These are phyloP conservation scores for Lerista edwardsae DNA, from an alignment of 2,797 vertebrate species.

Conservation along the genomic window DNA sequence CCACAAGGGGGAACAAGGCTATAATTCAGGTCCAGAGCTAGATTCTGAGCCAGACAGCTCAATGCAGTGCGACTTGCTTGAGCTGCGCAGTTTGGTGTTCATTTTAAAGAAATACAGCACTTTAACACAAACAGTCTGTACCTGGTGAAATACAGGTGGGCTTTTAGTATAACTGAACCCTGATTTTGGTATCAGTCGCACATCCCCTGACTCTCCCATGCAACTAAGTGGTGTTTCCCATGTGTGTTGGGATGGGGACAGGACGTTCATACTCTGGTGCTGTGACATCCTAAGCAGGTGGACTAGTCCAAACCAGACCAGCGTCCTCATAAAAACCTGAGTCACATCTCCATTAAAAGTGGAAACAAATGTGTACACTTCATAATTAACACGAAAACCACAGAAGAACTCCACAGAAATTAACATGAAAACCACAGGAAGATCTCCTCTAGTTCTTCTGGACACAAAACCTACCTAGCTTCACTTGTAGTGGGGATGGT, in stretches of 20 bases:
- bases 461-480: conserved; percentile 87
- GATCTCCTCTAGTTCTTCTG: not conserved
- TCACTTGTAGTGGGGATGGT: conserved; percentile 94
- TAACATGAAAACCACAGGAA: not conserved
- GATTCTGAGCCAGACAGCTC: not conserved
- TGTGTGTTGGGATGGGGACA: too few species aligned
- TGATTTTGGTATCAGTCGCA: too few species aligned
- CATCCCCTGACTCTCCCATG: too few species aligned
- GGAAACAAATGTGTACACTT: too few species aligned
- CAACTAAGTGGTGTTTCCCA: too few species aligned
- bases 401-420: not conserved
- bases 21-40: not conserved
- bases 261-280: too few species aligned
- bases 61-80: not conserved
- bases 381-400: not conserved
- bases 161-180: too few species aligned
- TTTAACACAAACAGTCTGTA: not conserved
- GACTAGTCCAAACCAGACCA: too few species aligned
- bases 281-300: too few species aligned
- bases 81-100: not conserved
- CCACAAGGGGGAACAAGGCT: not conserved
- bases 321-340: too few species aligned
- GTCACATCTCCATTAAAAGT: too few species aligned
- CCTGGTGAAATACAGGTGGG: not conserved
- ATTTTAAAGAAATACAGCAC: not conserved